Conservation (phyloP, 2,113 vertebrate species). For the Actinemys pallida region DNA sequence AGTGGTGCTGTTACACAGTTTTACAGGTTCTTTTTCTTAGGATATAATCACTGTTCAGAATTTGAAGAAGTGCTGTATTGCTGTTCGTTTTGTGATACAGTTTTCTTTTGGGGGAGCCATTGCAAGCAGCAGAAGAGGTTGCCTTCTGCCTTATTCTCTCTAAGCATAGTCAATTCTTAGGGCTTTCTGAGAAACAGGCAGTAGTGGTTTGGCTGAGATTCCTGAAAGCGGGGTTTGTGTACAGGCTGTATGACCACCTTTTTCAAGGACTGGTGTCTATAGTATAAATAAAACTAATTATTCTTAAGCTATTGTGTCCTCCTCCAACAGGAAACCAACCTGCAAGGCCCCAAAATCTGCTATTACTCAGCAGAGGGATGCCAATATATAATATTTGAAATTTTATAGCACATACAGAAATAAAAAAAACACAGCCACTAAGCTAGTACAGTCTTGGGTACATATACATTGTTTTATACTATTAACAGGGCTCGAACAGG, state of each 20-base stretch:
- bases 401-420: background rate
- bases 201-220: background rate
- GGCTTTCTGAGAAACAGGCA: background rate
- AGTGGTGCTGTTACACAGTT: background rate
- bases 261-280: background rate
- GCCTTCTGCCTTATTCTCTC: background rate
- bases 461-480: background rate
- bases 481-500: background rate
- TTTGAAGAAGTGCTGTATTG: background rate
- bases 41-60: background rate
- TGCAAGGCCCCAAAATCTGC: background rate
- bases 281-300: background rate
- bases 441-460: background rate
- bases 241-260: background rate
- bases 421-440: background rate
- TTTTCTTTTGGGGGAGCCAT: background rate
- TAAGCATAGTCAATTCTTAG: background rate
- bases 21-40: background rate
- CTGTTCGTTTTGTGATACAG: background rate
- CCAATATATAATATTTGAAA: background rate
- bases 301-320: background rate
- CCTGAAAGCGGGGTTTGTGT: background rate
- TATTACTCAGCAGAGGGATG: background rate
- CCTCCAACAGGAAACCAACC: background rate
- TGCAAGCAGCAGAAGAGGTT: background rate